Conservation (phyloP, 2,113 vertebrate species). For the Odocoileus hemionus region DNA sequence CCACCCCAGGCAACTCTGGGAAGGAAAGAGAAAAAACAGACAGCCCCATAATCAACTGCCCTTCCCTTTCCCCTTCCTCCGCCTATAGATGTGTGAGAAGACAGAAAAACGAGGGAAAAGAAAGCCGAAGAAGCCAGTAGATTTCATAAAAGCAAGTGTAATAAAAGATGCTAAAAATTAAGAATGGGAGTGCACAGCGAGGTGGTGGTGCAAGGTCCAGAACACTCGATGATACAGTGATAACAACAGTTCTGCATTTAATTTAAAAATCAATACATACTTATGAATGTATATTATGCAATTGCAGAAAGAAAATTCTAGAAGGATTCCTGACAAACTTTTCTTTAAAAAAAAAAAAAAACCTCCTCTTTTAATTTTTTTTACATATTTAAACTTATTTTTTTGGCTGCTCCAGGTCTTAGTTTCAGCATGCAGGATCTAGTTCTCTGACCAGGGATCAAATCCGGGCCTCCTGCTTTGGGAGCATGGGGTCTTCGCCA, state of each 20-base stretch:
- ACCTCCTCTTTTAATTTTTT: not conserved
- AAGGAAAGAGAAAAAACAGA: not conserved
- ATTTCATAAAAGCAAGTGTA: not conserved
- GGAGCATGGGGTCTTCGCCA: not conserved
- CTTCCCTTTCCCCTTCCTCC: not conserved
- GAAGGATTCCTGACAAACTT: not conserved
- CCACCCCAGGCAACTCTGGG: not conserved
- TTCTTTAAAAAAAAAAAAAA: not conserved
- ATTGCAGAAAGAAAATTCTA: not conserved
- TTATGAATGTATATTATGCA: rapidly evolving
- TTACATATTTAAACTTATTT: not conserved
- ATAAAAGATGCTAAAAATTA: not conserved
- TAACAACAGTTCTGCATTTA: not conserved
- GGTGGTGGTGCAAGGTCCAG: not conserved
- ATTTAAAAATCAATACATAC: too few species aligned
- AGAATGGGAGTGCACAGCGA: rapidly evolving
- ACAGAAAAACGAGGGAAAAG: not conserved
- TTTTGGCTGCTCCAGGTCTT: not conserved
- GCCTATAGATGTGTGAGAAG: not conserved
- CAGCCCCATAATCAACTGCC: not conserved
- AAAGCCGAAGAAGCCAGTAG: not conserved
- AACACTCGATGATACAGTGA: rapidly evolving
- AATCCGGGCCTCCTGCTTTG: not conserved
- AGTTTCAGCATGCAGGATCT: not conserved
- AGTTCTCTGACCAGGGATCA: not conserved